phyloP scores from a whole-genome alignment of 2,113 vertebrate genomes.

The Pomatostomus ruficeps region DNA sequence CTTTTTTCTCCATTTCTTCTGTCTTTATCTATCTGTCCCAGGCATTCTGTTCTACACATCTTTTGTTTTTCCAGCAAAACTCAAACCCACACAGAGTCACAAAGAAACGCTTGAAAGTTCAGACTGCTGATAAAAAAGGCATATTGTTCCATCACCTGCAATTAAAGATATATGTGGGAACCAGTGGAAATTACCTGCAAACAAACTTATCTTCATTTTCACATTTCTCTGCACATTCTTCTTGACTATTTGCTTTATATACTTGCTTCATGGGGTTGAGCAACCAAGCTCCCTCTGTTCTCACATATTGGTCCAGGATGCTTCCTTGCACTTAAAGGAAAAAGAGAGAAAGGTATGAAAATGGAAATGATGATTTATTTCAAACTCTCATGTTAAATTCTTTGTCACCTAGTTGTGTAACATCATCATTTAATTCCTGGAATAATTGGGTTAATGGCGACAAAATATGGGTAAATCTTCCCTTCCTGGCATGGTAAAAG shows the following conservation, averaged over 20 bases:
- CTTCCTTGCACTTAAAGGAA: neutral
- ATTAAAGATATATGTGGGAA: neutral
- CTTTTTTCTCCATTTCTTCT: neutral
- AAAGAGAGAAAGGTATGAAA: neutral
- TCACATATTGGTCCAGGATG: slow-evolving; percentile 33
- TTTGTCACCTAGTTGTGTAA: neutral
- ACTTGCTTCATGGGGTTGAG: slow-evolving; percentile 8
- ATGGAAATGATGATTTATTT: neutral
- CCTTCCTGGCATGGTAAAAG: neutral
- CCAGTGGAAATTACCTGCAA: slow-evolving; percentile 39
- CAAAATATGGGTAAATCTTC: neutral
- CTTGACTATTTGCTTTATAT: slow-evolving; percentile 24
- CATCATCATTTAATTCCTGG: neutral
- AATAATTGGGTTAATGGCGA: neutral
- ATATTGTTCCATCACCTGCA: neutral
- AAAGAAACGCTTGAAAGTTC: neutral
- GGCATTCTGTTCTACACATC: neutral
- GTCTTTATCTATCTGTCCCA: neutral
- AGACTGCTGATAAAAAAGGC: neutral
- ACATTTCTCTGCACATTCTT: slow-evolving; percentile 38
- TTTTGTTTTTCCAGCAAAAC: neutral
- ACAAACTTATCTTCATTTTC: slow-evolving; percentile 23
- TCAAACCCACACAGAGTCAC: neutral
- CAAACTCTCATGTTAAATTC: neutral
- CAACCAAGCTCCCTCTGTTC: slow-evolving; percentile 56